These are phyloP conservation scores for Fukomys damarensis DNA, from an alignment of 2,113 vertebrate species.

Conservation along the genomic window DNA sequence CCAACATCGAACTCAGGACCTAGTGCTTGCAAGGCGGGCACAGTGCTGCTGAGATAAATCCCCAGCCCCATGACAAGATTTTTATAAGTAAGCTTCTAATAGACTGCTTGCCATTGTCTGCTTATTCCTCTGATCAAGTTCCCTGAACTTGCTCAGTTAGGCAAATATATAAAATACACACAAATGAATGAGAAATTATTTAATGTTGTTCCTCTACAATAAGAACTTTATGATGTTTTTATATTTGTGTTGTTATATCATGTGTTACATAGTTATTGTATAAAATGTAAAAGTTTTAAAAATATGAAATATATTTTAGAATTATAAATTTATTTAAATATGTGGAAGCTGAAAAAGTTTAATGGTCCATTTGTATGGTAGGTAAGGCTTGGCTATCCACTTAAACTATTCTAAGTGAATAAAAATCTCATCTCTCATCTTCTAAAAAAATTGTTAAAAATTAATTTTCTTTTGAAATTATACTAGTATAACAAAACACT, in stretches of 20 bases:
- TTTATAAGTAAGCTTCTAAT: neutral
- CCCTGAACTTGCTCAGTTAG: neutral
- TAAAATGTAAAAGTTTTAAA: constrained; percentile 80
- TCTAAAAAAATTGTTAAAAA: constrained; percentile 77
- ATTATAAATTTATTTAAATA: constrained; percentile 76
- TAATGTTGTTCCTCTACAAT: constrained; percentile 53
- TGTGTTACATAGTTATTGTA: constrained; percentile 54
- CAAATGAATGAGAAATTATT: neutral
- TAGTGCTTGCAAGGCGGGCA: no score
- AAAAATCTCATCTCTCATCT: constrained; percentile 80
- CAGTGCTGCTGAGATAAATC: no score
- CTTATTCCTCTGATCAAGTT: neutral
- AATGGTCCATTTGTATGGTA: constrained; percentile 73
- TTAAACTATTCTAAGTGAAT: constrained; percentile 76
- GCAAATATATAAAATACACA: neutral
- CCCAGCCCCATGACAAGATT: neutral
- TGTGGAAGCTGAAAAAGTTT: constrained; percentile 79
- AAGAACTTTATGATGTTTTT: constrained; percentile 67
- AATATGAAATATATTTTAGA: constrained; percentile 74
- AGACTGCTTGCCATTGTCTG: neutral
- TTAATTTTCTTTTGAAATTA: constrained; percentile 67
- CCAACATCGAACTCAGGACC: no score
- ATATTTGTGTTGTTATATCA: constrained; percentile 39
- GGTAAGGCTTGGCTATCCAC: constrained; percentile 65
- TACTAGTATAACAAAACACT: neutral